Evolutionary conservation across 2,113 vertebrate species (phyloP).

Genomic region (Chloropsis hardwickii): DNA sequence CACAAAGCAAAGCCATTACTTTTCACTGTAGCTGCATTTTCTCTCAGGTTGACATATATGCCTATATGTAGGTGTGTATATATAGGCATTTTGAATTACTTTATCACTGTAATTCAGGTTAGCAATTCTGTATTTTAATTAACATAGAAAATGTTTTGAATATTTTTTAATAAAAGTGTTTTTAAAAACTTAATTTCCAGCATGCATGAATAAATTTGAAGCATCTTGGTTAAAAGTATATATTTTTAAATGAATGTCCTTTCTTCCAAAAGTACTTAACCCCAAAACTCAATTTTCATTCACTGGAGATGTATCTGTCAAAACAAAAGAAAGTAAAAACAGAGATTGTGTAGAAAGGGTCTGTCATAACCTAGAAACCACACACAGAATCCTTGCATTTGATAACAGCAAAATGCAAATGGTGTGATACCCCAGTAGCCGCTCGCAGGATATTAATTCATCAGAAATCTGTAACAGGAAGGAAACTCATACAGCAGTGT

Average conservation of each 20-base stretch:
- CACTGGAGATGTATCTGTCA: background rate
- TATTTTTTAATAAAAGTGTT: slow-evolving; percentile 5
- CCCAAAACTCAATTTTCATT: background rate
- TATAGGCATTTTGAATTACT: background rate
- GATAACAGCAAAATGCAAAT: background rate
- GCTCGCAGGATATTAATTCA: background rate
- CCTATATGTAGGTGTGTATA: background rate
- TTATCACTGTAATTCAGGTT: background rate
- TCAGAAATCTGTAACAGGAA: background rate
- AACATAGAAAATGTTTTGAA: background rate
- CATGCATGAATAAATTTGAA: background rate
- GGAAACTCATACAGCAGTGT: background rate
- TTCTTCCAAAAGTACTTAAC: background rate
- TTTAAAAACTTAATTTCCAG: background rate
- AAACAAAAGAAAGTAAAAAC: background rate
- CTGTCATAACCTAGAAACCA: background rate
- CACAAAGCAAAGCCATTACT: background rate
- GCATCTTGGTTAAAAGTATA: background rate
- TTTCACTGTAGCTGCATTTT: background rate
- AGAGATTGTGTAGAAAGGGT: background rate
- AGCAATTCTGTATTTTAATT: background rate
- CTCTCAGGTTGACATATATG: background rate
- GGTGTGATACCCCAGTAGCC: background rate
- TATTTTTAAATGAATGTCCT: background rate
- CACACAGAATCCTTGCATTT: background rate